Conservation (phyloP, 2,797 vertebrate species). For the Trichosurus vulpecula region DNA sequence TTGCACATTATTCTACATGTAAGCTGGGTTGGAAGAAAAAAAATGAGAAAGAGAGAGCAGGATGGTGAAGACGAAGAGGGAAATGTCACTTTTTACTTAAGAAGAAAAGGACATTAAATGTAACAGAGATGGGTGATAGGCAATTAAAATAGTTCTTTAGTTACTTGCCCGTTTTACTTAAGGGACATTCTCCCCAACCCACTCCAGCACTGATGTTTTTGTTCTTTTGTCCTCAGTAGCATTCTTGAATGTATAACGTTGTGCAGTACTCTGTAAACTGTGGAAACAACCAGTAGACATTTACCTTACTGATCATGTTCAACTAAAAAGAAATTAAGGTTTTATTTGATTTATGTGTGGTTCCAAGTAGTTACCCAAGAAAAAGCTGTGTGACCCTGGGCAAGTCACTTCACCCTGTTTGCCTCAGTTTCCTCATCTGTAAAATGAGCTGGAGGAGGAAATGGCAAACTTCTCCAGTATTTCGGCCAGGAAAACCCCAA, state of each 20-base stretch:
- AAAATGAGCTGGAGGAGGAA: not conserved
- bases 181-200: not conserved
- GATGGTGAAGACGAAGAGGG: not conserved
- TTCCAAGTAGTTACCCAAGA: conserved; percentile 25
- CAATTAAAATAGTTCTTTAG: not conserved
- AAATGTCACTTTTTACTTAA: conserved; percentile 16
- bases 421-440: not conserved
- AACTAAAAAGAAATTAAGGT: conserved; percentile 39
- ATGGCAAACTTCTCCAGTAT: not conserved
- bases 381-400: not conserved
- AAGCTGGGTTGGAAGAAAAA: conserved; percentile 32
- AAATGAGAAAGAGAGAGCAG: conserved; percentile 25
- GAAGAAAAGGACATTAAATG: conserved; percentile 36
- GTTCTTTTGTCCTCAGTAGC: conserved; percentile 25
- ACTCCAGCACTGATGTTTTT: conserved; percentile 14
- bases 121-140: conserved; percentile 44
- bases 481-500: not conserved
- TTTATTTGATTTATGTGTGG: not conserved
- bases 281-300: not conserved
- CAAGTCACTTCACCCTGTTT: not conserved
- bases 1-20: conserved; percentile 10
- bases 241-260: conserved; percentile 14
- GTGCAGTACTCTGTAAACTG: not conserved
- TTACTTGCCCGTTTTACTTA: not conserved
- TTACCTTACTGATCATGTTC: not conserved